phyloP scores from a whole-genome alignment of 2,797 vertebrate genomes.

The Melanogrammus aeglefinus region DNA sequence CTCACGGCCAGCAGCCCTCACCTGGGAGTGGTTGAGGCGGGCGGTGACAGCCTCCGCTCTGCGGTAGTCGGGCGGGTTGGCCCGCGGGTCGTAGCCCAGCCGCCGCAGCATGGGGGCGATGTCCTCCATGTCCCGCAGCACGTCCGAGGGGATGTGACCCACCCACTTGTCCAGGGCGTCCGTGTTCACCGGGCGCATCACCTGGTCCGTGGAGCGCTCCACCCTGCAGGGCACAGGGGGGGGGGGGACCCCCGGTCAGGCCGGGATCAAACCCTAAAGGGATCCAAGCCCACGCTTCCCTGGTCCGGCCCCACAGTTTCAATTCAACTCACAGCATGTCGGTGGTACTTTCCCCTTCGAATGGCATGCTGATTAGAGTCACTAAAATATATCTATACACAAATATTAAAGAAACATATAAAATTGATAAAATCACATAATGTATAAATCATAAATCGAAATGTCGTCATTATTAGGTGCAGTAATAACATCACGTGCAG shows the following conservation, averaged over 20 bases:
- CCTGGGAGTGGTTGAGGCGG: constrained; percentile 77
- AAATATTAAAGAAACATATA: too few species aligned
- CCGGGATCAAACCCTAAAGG: too few species aligned
- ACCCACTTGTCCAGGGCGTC: constrained; percentile 93
- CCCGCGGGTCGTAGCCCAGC: constrained; percentile 89
- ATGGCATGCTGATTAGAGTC: too few species aligned
- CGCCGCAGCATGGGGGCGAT: constrained; percentile 92
- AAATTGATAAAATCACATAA: too few species aligned
- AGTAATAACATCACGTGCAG: too few species aligned
- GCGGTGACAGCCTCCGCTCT: constrained; percentile 71
- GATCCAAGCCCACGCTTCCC: too few species aligned
- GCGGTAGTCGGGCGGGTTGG: constrained; percentile 92
- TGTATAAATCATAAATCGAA: too few species aligned
- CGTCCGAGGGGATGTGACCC: constrained; percentile 87
- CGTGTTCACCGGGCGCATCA: constrained; percentile 93
- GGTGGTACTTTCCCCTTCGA: too few species aligned
- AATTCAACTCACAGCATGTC: too few species aligned
- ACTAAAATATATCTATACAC: too few species aligned
- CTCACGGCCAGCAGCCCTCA: constrained; percentile 46
- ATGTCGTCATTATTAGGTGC: too few species aligned
- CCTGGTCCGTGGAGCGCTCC: constrained; percentile 94
- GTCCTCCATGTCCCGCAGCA: constrained; percentile 88
- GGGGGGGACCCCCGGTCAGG: not conserved
- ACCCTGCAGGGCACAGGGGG: constrained; percentile 69
- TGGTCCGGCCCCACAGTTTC: too few species aligned